Base-by-base conservation (phyloP, 2,888 invertebrate genomes). In the Smittia aterrima region DNA sequence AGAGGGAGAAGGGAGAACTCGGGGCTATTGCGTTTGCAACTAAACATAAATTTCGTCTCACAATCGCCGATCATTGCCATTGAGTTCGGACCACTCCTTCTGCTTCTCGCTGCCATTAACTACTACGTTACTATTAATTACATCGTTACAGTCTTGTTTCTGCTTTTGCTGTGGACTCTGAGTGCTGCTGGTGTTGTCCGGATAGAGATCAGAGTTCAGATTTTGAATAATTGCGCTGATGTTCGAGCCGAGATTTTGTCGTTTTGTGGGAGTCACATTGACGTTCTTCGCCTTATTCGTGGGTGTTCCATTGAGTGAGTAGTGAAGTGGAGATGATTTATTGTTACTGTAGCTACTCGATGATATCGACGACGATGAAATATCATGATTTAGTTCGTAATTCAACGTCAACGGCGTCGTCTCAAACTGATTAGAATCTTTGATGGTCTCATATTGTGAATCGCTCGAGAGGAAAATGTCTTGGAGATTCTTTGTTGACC, bases 391-490 rank as follows among this genome's bases (percentile, higher is more conserved):
- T 1, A 58, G 38, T 27, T 67, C 78, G 54, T 77, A 78, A 22
- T 77, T 76, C 54, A 77, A 71, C 11, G 78, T 78, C 7, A 78
- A 75, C 11, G 77, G 77, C 1, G 77, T 77, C 20, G 64, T 77
- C 41, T 78, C 78, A 27, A 77, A 78, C 38, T 78, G 77, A 74
- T 74, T 77, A 16, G 78, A 78, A 75, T 82, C 83, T 75, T 82
- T 80, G 77, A 83, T 81, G 77, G 80, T 74, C 78, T 89, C 89
- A 78, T 89, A 89, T 77, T 89, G 88, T 0, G 88, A 87, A 77
- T 88, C 88, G 0, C 87, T 87, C 0, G 87, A 86, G 47, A 88
- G 79, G 77, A 86, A 86, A 0, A 81, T 80, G 18, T 78, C 79
- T 71, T 78, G 77, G 6, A 82, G 78, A 68, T 83, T 81, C 76